phyloP scores from a whole-genome alignment of 2,113 vertebrate species.

The Haliaeetus leucogaster region DNA sequence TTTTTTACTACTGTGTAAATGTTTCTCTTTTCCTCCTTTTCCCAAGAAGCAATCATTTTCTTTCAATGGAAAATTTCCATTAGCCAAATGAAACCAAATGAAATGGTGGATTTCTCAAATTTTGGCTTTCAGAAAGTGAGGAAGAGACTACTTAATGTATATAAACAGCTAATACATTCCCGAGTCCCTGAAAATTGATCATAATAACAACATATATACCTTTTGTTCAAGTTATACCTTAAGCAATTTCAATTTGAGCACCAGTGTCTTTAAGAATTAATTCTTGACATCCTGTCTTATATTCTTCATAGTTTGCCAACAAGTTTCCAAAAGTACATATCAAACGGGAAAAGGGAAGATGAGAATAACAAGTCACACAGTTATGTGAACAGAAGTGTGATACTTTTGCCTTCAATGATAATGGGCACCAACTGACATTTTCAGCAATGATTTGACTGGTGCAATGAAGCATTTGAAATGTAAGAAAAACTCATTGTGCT shows the following conservation, averaged over 20 bases:
- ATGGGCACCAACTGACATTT: background rate
- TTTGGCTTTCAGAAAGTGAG: background rate
- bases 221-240: background rate
- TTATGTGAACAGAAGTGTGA: background rate
- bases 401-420: background rate
- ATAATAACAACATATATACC: background rate
- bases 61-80: background rate
- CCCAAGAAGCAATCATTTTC: background rate
- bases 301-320: background rate
- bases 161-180: background rate
- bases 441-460: background rate
- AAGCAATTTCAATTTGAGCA: background rate
- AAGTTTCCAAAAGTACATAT: background rate
- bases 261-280: background rate
- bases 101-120: background rate
- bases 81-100: background rate
- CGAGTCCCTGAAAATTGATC: background rate
- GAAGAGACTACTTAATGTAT: background rate
- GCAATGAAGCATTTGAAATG: background rate
- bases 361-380: background rate
- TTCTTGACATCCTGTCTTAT: background rate
- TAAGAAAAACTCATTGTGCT: background rate
- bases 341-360: background rate
- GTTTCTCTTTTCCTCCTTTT: background rate
- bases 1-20: background rate